Base-by-base conservation (phyloP, 2,797 vertebrate genomes). In the Lepus townsendii region DNA sequence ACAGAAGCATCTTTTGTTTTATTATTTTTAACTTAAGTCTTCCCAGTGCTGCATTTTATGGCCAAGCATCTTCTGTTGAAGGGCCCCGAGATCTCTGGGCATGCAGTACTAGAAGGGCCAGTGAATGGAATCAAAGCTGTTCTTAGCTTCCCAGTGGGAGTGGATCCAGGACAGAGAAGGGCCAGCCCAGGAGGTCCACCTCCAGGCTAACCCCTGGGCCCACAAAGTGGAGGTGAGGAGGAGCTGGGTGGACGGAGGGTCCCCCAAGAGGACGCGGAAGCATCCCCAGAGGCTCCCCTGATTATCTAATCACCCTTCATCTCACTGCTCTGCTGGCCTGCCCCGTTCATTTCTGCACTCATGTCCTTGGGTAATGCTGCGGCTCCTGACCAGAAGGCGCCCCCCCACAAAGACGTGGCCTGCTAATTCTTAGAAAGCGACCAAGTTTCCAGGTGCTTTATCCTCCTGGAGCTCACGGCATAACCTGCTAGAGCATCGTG, bases 251-350 rank as follows among this genome's bases (percentile, higher is more conserved):
- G 60, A 63, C 4, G 19, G 22, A 24, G 7, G 73, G 63, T 9
- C 10, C 12, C 83, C n/a, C 32, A 54, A 13, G 6, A 57, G 65
- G 47, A 2, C 66, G 66, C 66, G 0, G 24, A 71, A 57, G 62
- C 54, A n/a, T 38, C 63, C 30, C 47, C 17, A 1, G 11, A 1
- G 1, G 47, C 19, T 86, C 76, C 8, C 12, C 19, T 4, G 54
- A 42, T 72, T 50, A 16, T 77, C 88, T 93, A 83, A 91, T 54
- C 88, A 83, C 80, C 57, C 13, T 69, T 68, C 72, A 65, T 79
- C 71, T 52, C 52, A 12, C 75, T n/a, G 35, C 26, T 88, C 89
- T 68, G 65, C 52, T 75, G 83, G 54, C 19, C 47, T 14, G 24
- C 13, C 65, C 60, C 4, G 1, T 30, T 72, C 26, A 3, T 88